Evolutionary conservation across 2,797 vertebrate species (phyloP).

Genomic region (Alauda arvensis): DNA sequence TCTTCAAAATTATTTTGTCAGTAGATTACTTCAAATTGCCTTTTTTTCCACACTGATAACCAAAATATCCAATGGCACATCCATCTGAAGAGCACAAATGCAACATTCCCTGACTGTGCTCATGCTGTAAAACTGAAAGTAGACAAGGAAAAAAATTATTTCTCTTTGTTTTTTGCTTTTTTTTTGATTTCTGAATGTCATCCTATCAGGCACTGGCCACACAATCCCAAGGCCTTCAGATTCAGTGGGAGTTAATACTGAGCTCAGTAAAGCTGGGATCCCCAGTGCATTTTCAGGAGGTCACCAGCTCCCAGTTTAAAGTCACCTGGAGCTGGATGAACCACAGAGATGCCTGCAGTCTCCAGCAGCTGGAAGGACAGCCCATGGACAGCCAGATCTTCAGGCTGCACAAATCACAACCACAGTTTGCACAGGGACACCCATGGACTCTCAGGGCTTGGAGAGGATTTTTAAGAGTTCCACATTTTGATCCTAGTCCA

Average conservation of each 20-base stretch:
- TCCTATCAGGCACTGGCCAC: not conserved
- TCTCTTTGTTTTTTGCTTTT: not conserved
- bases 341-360: not conserved
- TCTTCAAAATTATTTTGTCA: not conserved
- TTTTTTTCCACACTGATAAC: not conserved
- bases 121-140: not conserved
- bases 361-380: accelerated
- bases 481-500: not conserved
- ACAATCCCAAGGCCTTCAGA: not conserved
- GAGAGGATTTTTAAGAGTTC: not conserved
- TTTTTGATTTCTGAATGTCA: not conserved
- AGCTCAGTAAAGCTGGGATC: not conserved
- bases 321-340: not conserved
- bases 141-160: not conserved
- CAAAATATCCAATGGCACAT: not conserved
- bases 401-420: not conserved
- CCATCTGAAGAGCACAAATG: not conserved
- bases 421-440: not conserved
- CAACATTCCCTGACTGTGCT: not conserved
- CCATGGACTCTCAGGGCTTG: not conserved
- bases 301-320: not conserved
- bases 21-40: not conserved
- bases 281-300: not conserved
- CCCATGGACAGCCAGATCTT: not conserved
- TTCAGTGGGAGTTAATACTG: not conserved